These are phyloP conservation scores for Cantharis lateralis DNA, from an alignment of 2,888 invertebrate genomes.

Conservation along the genomic window DNA sequence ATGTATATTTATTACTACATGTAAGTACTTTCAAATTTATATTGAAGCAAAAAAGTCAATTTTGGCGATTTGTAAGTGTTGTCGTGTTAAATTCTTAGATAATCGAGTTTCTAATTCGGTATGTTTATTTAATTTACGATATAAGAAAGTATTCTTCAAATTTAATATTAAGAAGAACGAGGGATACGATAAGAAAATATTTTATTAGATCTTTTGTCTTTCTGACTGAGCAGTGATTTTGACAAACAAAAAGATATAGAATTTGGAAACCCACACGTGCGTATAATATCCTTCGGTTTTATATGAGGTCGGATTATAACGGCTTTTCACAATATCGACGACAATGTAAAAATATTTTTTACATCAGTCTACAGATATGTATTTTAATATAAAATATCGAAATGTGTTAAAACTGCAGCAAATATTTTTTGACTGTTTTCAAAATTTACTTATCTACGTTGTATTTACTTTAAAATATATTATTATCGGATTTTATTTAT, in stretches of 20 bases:
- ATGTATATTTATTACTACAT: not conserved
- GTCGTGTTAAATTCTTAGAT: not conserved
- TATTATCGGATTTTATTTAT: too few species aligned
- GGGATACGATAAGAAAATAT: constrained; percentile 5
- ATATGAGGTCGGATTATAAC: constrained; percentile 27
- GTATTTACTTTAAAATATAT: too few species aligned
- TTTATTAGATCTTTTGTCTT: constrained; percentile 24
- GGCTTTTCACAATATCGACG: constrained; percentile 23
- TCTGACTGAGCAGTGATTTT: constrained; percentile 4
- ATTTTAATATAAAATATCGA: not conserved
- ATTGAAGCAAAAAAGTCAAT: not conserved
- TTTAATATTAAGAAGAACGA: not conserved
- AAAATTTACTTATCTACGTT: too few species aligned
- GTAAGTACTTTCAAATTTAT: not conserved
- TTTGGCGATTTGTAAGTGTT: not conserved
- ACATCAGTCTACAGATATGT: not conserved
- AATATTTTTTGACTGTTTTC: not conserved
- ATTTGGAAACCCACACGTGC: constrained; percentile 30
- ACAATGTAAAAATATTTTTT: constrained; percentile 8
- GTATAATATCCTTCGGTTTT: constrained; percentile 31
- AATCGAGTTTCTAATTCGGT: not conserved
- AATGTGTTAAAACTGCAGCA: not conserved
- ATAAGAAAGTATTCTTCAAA: not conserved
- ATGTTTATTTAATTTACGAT: not conserved
- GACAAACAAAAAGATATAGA: constrained; percentile 24